These are phyloP conservation scores for Megastigmus dorsalis DNA, from an alignment of 2,888 invertebrate genomes.

Conservation along the genomic window DNA sequence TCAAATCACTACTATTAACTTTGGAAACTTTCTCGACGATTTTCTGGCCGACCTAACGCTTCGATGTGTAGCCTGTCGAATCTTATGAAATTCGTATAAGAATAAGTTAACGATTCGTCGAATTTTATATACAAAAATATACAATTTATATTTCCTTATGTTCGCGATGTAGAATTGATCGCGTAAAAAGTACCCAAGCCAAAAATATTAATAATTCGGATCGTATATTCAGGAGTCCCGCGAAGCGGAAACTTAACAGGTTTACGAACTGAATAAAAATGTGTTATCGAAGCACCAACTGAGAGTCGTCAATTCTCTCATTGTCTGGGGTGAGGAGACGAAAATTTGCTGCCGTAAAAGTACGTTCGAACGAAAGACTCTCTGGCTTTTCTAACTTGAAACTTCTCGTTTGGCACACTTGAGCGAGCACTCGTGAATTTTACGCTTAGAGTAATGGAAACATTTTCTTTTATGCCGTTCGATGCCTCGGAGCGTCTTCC, in stretches of 20 bases:
- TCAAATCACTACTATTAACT: too few relatives aligned
- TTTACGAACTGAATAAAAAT: conserved; percentile 37
- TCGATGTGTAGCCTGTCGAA: too few relatives aligned
- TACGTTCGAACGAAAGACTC: not conserved
- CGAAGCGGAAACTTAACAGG: not conserved
- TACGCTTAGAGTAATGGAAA: conserved; percentile 35
- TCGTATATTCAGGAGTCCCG: not conserved
- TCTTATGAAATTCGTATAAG: too few relatives aligned
- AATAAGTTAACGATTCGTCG: too few relatives aligned
- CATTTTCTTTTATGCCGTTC: conserved; percentile 6
- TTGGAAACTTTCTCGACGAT: too few relatives aligned
- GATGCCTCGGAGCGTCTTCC: too few relatives aligned
- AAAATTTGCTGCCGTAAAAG: conserved; percentile 32
- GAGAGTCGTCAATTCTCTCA: conserved; percentile 26
- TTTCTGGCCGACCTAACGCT: too few relatives aligned
- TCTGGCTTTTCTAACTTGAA: conserved; percentile 4
- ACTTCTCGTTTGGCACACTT: conserved; percentile 22
- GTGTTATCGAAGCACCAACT: conserved; percentile 19
- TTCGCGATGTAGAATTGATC: too few relatives aligned
- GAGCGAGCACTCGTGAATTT: conserved; percentile 20
- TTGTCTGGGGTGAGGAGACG: conserved; percentile 11
- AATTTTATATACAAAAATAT: too few relatives aligned
- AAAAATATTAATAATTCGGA: not conserved
- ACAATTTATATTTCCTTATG: too few relatives aligned
- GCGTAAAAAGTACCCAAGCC: not conserved